Evolutionary conservation across 2,888 invertebrate genomes (phyloP), one percentile per base, ranked within the genome.

Genomic region (Malthinus seriepunctatus): DNA sequence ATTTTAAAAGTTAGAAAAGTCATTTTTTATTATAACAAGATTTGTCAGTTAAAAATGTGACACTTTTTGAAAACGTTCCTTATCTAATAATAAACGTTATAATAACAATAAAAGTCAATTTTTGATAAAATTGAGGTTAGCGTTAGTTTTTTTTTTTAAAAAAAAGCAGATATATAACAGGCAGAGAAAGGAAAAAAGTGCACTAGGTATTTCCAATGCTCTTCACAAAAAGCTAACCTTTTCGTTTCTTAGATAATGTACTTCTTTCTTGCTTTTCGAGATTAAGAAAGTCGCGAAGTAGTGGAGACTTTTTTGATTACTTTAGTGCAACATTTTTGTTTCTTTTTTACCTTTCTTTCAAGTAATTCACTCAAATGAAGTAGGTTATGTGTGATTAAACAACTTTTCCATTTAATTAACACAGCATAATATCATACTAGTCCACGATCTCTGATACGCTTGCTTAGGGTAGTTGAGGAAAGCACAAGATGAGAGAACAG

Each of bases 191-290:
- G n/a, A n/a, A 42, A 42, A 42, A 42, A 23, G 9, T 42, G 15
- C 39, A 42, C 39, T 42, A n/a, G n/a, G n/a, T n/a, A 42, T 42
- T 42, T 42, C 39, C 39, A 42, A 42, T 42, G 39, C 39, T 42
- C 39, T 42, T 42, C 23, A 42, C 39, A 42, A 42, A 42, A 42
- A 42, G 14, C 39, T 42, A 42, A 42, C 39, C 14, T 42, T 42
- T 42, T 42, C 39, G 39, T 42, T 42, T 42, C 39, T 42, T 9
- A 15, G 39, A 42, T 42, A 42, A 42, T 42, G 39, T 42, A 42
- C 39, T 42, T 42, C 39, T 42, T 42, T 42, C 39, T 23, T 42
- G 39, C 39, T 42, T 23, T 42, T 42, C 23, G 14, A 42, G 39
- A 42, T 42, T 42, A 42, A 42, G 39, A 42, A 42, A 42, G 39